Percentiles rank a stretch among this genome's conserved stretches.
These are phyloP conservation scores for Tetraodon nigroviridis DNA, from an alignment of 2,113 vertebrate genomes.

Conservation along the genomic window DNA sequence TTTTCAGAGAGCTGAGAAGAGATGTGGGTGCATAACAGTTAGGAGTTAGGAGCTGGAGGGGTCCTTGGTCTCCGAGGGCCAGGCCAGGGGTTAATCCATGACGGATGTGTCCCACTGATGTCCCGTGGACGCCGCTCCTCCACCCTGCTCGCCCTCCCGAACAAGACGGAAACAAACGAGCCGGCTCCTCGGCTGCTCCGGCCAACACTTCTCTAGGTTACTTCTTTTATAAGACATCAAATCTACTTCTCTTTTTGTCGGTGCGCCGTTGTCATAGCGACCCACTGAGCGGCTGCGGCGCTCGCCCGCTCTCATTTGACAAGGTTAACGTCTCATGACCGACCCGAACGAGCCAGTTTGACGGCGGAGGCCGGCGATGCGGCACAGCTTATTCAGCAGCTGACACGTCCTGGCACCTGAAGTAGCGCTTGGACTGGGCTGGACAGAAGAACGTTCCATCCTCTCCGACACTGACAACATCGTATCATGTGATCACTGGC, in stretches of 20 bases:
- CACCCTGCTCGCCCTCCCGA: constrained; percentile 23
- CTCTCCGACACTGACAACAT: constrained; percentile 22
- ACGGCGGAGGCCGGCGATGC: constrained; percentile 28
- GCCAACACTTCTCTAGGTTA: constrained; percentile 15
- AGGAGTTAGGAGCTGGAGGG: constrained; percentile 49
- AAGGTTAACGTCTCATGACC: constrained; percentile 34
- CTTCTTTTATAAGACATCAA: constrained; percentile 37
- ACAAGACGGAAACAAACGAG: not conserved
- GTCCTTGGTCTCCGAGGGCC: constrained; percentile 40
- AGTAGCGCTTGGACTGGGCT: constrained; percentile 31
- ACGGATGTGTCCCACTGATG: constrained; percentile 33
- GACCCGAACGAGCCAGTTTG: constrained; percentile 28
- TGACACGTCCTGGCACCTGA: constrained; percentile 38
- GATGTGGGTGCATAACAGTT: constrained; percentile 55
- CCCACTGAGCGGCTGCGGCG: constrained; percentile 33
- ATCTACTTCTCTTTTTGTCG: constrained; percentile 37
- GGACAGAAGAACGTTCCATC: constrained; percentile 6
- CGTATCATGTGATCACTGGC: constrained; percentile 58
- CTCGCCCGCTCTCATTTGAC: constrained; percentile 20
- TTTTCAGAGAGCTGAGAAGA: constrained; percentile 58
- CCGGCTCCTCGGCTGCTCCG: not conserved
- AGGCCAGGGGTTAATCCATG: constrained; percentile 61
- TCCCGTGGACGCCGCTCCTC: constrained; percentile 32
- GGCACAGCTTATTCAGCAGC: constrained; percentile 24
- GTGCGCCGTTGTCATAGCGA: constrained; percentile 55